Conservation (phyloP, 2,888 invertebrate species). For the Leptogaster cylindrica region DNA sequence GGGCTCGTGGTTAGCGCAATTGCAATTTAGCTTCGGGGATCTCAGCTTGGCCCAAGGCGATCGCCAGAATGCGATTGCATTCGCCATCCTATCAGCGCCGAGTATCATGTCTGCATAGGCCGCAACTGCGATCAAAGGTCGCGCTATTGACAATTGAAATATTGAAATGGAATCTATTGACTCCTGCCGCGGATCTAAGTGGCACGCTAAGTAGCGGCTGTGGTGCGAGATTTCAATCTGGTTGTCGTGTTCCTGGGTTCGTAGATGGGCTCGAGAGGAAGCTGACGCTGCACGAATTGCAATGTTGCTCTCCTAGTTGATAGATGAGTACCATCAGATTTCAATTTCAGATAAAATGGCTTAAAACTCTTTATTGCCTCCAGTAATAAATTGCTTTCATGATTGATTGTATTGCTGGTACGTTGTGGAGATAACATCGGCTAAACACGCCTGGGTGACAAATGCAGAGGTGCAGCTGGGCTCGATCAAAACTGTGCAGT, state of each 20-base stretch:
- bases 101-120: conserved; percentile 5
- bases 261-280: neutral
- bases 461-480: neutral
- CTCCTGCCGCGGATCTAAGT: neutral
- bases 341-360: conserved; percentile 21
- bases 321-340: conserved; percentile 24
- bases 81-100: neutral
- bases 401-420: conserved; percentile 3
- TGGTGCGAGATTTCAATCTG: conserved; percentile 15
- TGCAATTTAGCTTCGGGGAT: conserved; percentile 8
- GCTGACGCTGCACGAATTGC: neutral
- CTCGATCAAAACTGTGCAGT: too few species aligned
- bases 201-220: neutral
- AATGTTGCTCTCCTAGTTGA: neutral
- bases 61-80: conserved; percentile 16
- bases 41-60: conserved; percentile 15
- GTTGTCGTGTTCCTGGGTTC: neutral
- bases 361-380: conserved; percentile 8
- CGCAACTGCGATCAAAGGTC: conserved; percentile 21
- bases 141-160: conserved; percentile 29
- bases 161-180: conserved; percentile 26
- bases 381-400: conserved; percentile 17
- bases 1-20: neutral
- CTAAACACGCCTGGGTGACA: conserved; percentile 2
- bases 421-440: neutral